Conservation (phyloP, 2,113 vertebrate genomes). For the Boulengerochromis microlepis region DNA sequence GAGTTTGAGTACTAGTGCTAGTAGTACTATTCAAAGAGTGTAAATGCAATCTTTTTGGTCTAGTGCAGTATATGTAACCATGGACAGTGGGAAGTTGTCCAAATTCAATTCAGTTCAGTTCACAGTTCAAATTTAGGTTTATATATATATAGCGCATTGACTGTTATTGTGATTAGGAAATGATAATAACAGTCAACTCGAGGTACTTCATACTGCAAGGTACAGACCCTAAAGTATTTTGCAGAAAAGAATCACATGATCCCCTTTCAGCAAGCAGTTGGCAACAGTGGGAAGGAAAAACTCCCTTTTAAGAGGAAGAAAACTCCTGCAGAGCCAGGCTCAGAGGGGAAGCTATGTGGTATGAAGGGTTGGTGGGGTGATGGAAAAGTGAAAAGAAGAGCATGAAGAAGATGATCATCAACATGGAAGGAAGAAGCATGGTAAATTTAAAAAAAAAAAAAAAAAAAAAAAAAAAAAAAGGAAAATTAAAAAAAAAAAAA, state of each 20-base stretch:
- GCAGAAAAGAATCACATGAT: not conserved
- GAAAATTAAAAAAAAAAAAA: not conserved
- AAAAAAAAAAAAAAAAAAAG: not conserved
- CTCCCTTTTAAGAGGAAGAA: not conserved
- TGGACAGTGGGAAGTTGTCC: not conserved
- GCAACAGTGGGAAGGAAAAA: not conserved
- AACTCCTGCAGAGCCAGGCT: not conserved
- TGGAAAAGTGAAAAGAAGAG: not conserved
- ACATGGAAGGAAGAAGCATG: not conserved
- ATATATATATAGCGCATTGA: not conserved
- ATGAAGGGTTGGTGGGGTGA: not conserved
- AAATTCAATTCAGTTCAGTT: not conserved
- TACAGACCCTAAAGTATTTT: not conserved
- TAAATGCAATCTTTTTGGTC: not conserved
- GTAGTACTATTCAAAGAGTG: not conserved
- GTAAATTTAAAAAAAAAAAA: accelerated
- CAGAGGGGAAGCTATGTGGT: not conserved
- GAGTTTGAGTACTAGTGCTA: not conserved
- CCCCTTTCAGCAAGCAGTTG: not conserved
- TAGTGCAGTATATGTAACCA: not conserved
- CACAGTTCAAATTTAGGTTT: not conserved
- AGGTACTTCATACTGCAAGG: not conserved
- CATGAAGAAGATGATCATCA: not conserved
- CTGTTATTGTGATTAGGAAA: not conserved
- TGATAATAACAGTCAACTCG: not conserved